A percentile compares a stretch with the other conserved stretches of the same genome.
These are phyloP conservation scores for Drosophila pectinifera DNA, from an alignment of 1,140 invertebrate species.

Conservation along the genomic window DNA sequence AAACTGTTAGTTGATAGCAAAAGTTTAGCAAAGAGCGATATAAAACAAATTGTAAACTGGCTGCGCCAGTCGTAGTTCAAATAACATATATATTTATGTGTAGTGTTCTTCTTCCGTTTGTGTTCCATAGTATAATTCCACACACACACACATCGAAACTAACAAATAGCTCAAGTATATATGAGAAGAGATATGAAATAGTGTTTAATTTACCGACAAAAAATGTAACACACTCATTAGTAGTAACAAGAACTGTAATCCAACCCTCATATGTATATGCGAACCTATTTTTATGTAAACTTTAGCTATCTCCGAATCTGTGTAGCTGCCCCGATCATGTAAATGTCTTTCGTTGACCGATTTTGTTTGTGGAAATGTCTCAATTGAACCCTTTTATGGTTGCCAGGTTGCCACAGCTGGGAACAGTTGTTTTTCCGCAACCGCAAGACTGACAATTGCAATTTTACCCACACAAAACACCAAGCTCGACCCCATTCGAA, in stretches of 20 bases:
- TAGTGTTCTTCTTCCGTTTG: constrained; percentile 48
- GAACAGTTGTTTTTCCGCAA: constrained; percentile 47
- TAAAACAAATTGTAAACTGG: constrained; percentile 65
- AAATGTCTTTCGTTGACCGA: constrained; percentile 46
- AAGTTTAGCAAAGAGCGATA: constrained; percentile 52
- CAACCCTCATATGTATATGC: constrained; percentile 5
- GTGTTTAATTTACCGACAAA: constrained; percentile 10
- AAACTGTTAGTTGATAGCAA: constrained; percentile 57
- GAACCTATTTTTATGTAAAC: constrained; percentile 22
- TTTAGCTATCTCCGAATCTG: constrained; percentile 5
- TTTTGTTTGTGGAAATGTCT: constrained; percentile 43
- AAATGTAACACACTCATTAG: constrained; percentile 37
- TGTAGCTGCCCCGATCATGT: constrained; percentile 43
- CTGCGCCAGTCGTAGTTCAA: constrained; percentile 58
- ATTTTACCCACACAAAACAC: constrained; percentile 27
- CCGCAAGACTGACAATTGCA: constrained; percentile 48
- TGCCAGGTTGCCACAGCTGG: constrained; percentile 39
- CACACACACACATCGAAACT: constrained; percentile 13
- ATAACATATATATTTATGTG: constrained; percentile 52
- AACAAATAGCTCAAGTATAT: constrained; percentile 26
- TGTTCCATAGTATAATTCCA: constrained; percentile 26
- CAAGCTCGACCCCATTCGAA: constrained; percentile 1
- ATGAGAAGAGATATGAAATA: constrained; percentile 25
- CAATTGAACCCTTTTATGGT: constrained; percentile 38
- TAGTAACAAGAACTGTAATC: constrained; percentile 36